Percentiles rank a stretch among this genome's conserved stretches.
Conservation (phyloP, 2,797 vertebrate species). For the Acomys russatus region DNA sequence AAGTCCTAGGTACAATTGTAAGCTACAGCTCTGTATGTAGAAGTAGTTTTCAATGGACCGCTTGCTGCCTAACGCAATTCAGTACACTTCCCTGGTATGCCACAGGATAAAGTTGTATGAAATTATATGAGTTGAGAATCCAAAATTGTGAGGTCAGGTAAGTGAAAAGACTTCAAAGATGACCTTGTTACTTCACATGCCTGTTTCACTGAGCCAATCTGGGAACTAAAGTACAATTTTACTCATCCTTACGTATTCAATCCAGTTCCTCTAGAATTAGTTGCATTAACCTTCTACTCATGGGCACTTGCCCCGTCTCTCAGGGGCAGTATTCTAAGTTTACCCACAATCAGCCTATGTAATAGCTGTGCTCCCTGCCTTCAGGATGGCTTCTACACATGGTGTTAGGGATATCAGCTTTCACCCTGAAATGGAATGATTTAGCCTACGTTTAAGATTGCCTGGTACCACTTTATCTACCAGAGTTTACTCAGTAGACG, state of each 20-base stretch:
- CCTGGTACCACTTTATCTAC: background rate
- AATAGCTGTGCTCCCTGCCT: background rate
- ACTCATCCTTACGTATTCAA: conserved; percentile 31
- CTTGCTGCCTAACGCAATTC: background rate
- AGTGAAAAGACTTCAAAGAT: conserved; percentile 49
- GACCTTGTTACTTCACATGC: background rate
- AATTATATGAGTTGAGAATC: background rate
- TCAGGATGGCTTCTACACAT: background rate
- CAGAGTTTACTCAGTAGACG: background rate
- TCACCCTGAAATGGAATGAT: background rate
- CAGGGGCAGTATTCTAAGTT: background rate
- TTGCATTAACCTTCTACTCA: background rate
- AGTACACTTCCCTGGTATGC: background rate
- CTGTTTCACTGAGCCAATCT: conserved; percentile 20
- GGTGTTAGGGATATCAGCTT: background rate
- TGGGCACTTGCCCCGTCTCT: background rate
- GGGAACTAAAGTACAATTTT: background rate
- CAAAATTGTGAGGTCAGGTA: conserved; percentile 22
- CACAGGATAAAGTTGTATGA: background rate
- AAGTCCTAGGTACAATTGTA: background rate
- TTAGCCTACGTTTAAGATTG: background rate
- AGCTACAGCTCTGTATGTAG: conserved; percentile 22
- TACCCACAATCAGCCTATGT: background rate
- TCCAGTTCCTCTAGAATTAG: background rate
- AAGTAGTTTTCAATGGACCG: background rate